phyloP scores from a whole-genome alignment of 2,113 vertebrate genomes.

The Poicephalus meyeri region DNA sequence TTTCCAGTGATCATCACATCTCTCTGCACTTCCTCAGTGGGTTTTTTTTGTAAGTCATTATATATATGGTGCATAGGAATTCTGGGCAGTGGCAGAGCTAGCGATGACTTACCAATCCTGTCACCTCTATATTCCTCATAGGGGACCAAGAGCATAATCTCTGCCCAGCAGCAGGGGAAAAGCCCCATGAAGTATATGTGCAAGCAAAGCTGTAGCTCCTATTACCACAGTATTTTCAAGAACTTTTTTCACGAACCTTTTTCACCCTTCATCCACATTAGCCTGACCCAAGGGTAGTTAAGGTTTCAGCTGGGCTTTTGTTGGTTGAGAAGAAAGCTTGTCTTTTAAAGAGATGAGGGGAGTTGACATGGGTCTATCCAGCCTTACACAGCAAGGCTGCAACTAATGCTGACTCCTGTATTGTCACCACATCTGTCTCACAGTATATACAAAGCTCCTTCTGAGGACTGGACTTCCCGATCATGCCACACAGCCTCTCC shows the following conservation, averaged over 20 bases:
- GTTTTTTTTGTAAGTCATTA: neutral
- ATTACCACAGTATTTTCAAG: neutral
- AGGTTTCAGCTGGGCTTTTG: neutral
- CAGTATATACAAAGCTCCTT: neutral
- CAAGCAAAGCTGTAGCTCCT: neutral
- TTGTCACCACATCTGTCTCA: fast-evolving
- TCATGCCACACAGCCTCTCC: neutral
- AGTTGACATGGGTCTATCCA: neutral
- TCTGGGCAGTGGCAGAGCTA: neutral
- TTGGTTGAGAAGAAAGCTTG: neutral
- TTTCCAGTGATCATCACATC: neutral
- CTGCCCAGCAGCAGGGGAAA: neutral
- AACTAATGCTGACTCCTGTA: neutral
- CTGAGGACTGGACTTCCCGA: fast-evolving
- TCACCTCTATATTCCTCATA: neutral
- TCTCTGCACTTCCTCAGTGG: neutral
- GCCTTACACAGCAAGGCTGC: neutral
- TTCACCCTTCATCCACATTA: neutral
- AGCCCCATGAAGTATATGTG: neutral
- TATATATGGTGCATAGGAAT: neutral
- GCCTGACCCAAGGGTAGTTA: neutral
- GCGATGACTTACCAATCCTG: neutral
- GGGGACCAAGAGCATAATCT: neutral
- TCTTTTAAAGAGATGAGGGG: neutral
- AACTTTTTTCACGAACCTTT: neutral